Base-by-base conservation (phyloP, 2,888 invertebrate species). In the Ommatoiulus sabulosus region DNA sequence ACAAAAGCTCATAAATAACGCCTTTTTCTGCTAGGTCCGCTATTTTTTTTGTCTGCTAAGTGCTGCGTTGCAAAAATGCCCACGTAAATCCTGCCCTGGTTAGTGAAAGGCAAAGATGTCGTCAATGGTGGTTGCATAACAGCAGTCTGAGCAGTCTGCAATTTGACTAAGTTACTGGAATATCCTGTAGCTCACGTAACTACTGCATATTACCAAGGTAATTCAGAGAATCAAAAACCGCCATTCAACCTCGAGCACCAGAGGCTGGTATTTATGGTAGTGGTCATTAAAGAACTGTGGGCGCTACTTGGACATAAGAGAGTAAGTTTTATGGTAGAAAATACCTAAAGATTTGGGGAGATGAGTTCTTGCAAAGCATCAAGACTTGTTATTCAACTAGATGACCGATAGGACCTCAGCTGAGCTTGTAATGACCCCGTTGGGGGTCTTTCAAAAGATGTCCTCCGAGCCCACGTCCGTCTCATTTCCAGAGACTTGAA, bases 11-110 rank as follows among this genome's bases (percentile, higher is more conserved):
- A 72, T 72, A 72, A 72, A 72, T 72, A 72, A 72, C 72, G 24
- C 72, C 72, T 72, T 72, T 72, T 72, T 72, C 24, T 72, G 72
- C 72, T 24, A 24, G 72, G 72, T 72, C 72, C 72, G 72, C 72
- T 72, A 72, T 72, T 72, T 72, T 52, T 72, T 72, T 72, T 72
- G 72, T 72, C 72, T 72, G 72, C 72, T 72, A 72, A 72, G 72
- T 72, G 72, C 72, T 24, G 10, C 7, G 24, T 72, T 72, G 72
- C 72, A 24, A 72, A 72, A 72, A 24, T 72, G 24, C 72, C 24
- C 72, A 72, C 72, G 72, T 72, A 72, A 72, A 72, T 72, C 8
- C 72, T 24, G 24, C 24, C 8, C 24, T 24, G 24, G 20, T 72
- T 20, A 24, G 24, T 72, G 72, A 72, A 10, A 7, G 10, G 72